Conservation (phyloP, 2,888 invertebrate genomes). For the Sussaba pulchella region DNA sequence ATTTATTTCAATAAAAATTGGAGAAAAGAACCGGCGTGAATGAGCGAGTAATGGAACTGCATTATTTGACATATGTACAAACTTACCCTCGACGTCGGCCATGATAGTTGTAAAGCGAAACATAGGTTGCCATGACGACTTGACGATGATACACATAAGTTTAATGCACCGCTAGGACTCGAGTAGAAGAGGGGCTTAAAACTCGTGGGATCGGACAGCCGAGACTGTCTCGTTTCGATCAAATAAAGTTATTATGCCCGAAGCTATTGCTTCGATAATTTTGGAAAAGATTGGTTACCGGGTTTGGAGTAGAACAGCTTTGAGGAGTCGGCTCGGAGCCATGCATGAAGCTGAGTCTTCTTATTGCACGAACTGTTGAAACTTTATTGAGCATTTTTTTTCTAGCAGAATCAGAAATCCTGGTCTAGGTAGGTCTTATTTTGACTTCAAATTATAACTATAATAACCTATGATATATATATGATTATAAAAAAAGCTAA, state of each 20-base stretch:
- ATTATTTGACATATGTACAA: constrained; percentile 72
- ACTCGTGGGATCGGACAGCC: constrained; percentile 17
- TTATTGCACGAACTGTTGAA: background rate
- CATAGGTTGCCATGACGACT: constrained; percentile 78
- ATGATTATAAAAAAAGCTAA: too few relatives aligned
- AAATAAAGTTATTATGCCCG: constrained; percentile 58
- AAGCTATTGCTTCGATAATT: constrained; percentile 13
- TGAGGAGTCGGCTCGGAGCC: too few relatives aligned
- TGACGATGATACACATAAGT: constrained; percentile 23
- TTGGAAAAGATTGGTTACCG: constrained; percentile 8
- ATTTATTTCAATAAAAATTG: constrained; percentile 14
- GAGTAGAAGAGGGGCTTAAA: constrained; percentile 26
- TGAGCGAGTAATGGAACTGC: constrained; percentile 45
- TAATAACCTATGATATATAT: too few relatives aligned
- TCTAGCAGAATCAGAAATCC: too few relatives aligned
- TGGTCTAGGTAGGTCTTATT: too few relatives aligned
- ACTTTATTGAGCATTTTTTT: too few relatives aligned
- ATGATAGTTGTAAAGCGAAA: constrained; percentile 78
- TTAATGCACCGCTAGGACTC: constrained; percentile 16
- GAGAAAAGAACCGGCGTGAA: constrained; percentile 37
- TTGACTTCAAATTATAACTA: too few relatives aligned
- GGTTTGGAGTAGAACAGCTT: background rate
- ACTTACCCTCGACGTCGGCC: constrained; percentile 82
- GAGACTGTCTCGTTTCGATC: constrained; percentile 50
- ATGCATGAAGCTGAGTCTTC: background rate